Evolutionary conservation across 2,113 vertebrate species (phyloP).

Genomic region (Proteles cristata): DNA sequence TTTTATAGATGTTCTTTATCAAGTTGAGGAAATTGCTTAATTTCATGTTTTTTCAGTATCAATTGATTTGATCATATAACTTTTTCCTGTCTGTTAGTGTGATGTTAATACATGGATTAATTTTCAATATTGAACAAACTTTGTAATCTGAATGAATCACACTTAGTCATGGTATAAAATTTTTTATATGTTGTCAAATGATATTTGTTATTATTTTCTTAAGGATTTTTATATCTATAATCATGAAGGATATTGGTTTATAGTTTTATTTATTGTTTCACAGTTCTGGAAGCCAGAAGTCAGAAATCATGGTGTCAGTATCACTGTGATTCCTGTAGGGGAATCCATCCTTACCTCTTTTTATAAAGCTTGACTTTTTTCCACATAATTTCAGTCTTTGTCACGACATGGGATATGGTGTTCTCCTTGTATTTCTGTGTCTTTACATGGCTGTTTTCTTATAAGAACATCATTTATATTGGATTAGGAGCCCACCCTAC

Average conservation of each 20-base stretch:
- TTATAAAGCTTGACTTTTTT: neutral
- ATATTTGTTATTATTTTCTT: constrained; percentile 2
- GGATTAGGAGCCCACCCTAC: neutral
- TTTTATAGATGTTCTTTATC: neutral
- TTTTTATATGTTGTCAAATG: neutral
- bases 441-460: neutral
- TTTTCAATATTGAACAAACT: neutral
- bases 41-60: neutral
- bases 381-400: neutral
- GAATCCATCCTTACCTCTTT: neutral
- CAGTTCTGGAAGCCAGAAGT: neutral
- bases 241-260: neutral
- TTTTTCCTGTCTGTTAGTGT: neutral
- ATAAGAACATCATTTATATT: neutral
- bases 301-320: neutral
- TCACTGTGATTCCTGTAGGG: neutral
- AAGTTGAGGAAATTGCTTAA: neutral
- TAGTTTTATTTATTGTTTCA: neutral
- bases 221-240: neutral
- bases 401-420: neutral
- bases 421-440: neutral
- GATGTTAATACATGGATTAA: neutral
- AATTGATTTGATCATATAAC: neutral
- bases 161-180: neutral
- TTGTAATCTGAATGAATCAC: neutral